Percentiles rank a stretch among this genome's conserved stretches.
Evolutionary conservation across 2,888 invertebrate genomes (phyloP).

Genomic region (Mechanitis messenoides): DNA sequence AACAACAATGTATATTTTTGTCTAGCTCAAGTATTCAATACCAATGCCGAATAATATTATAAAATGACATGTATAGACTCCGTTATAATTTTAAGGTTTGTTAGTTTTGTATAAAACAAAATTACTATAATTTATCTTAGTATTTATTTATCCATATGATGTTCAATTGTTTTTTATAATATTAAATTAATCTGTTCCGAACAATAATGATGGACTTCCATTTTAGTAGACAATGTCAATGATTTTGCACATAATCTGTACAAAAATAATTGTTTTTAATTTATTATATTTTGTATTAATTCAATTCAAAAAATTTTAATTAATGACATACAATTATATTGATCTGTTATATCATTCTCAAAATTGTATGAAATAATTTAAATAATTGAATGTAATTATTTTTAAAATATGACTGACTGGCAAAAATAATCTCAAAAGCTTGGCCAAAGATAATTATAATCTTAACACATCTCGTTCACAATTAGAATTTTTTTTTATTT

Average conservation of each 20-base stretch:
- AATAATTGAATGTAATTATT: too few species aligned
- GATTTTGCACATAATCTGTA: too few species aligned
- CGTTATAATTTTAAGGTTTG: neutral
- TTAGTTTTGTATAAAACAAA: neutral
- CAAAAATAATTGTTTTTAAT: too few species aligned
- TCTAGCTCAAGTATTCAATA: constrained; percentile 6
- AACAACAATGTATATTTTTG: constrained; percentile 4
- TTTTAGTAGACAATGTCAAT: too few species aligned
- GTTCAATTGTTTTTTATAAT: neutral
- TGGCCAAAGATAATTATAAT: constrained; percentile 5
- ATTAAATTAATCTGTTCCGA: neutral
- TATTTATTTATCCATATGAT: neutral
- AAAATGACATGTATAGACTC: neutral
- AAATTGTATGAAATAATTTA: too few species aligned
- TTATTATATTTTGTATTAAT: too few species aligned
- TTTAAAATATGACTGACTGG: too few species aligned
- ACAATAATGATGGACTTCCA: neutral
- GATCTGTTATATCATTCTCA: too few species aligned
- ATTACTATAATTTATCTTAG: neutral
- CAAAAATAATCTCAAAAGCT: constrained; percentile 2
- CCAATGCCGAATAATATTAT: constrained; percentile 5
- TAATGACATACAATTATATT: too few species aligned
- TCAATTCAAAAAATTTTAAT: too few species aligned
- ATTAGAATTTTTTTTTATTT: neutral
- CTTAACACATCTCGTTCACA: neutral